Base-by-base conservation (phyloP, 2,113 vertebrate genomes). In the Barbus barbus region DNA sequence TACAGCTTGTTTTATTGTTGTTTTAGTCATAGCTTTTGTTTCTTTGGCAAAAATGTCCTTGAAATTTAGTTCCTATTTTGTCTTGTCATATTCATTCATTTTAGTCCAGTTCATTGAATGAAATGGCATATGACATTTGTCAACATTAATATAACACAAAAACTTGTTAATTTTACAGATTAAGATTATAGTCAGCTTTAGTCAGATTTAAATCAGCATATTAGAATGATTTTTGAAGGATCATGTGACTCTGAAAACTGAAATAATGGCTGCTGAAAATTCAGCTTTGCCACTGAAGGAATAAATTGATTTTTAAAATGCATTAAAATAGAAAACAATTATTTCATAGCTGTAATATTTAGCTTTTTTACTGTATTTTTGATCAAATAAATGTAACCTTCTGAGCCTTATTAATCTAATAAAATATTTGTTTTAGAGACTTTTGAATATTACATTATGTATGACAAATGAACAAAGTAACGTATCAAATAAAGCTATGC, bases 401-500 rank as follows among this genome's bases (percentile, higher is more conserved):
- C 11, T 26, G n/a, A 26, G n/a, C 58, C 11, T 24, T 60, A 60
- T 60, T 60, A 60, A 13, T 60, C n/a, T 5, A n/a, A 26, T 60
- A 26, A 26, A 60, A 60, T 60, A 26, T 12, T 44, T 44, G 9
- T 12, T 44, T 44, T 44, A 44, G 41, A 44, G 41, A 44, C 9
- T 12, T 60, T 53, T 7, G 14, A 53, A 7, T 20, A 18, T 60
- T 60, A n/a, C 11, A 24, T 26, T 26, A 26, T 13, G 1, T 61
- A 22, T 26, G 11, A 9, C 41, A n/a, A n/a, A n/a, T n/a, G 76
- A 78, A 63, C 58, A 61, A 46, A 61, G 56, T 26, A 44, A 16
- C 38, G 20, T 63, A 63, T 63, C 38, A 79, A 28, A 79, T 44
- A 56, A 76, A 76, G 18, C 74, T 36, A 76, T 12, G 46, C 74